Percentiles rank a stretch among this genome's conserved stretches.
phyloP scores from a whole-genome alignment of 2,113 vertebrate genomes.

The Phocoena sinus region DNA sequence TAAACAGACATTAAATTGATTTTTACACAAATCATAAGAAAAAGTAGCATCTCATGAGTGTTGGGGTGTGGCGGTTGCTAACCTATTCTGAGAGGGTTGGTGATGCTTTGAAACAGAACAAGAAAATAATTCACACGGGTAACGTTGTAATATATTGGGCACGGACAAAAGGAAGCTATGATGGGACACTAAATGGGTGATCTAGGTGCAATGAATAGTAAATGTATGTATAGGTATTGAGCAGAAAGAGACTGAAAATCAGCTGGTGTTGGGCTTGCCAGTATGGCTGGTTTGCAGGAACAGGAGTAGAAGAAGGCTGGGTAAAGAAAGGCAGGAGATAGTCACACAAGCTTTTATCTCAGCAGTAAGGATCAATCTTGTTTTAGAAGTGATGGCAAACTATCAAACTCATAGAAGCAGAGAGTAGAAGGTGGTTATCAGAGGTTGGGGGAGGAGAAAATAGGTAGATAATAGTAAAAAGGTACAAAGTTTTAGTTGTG shows the following conservation, averaged over 20 bases:
- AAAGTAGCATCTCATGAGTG: background rate
- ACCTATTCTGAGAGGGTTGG: background rate
- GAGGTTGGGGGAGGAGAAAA: background rate
- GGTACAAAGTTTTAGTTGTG: background rate
- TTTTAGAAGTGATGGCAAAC: background rate
- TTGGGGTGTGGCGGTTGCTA: background rate
- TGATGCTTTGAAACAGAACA: background rate
- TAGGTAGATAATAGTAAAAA: background rate
- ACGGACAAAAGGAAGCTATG: background rate
- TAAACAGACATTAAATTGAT: background rate
- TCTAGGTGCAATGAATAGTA: background rate
- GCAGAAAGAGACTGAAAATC: background rate
- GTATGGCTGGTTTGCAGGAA: background rate
- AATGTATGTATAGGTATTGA: background rate
- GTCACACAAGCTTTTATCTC: background rate
- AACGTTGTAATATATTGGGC: background rate
- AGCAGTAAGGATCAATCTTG: background rate
- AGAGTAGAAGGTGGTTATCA: background rate
- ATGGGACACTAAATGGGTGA: too few species aligned
- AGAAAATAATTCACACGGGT: background rate
- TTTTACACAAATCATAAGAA: background rate
- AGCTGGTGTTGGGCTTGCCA: background rate
- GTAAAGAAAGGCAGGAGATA: background rate
- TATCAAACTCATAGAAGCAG: background rate
- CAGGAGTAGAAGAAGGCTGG: background rate